Evolutionary conservation across 2,888 invertebrate species (phyloP), one percentile per base, ranked within the genome.

Genomic region (Oegoconia quadripuncta): DNA sequence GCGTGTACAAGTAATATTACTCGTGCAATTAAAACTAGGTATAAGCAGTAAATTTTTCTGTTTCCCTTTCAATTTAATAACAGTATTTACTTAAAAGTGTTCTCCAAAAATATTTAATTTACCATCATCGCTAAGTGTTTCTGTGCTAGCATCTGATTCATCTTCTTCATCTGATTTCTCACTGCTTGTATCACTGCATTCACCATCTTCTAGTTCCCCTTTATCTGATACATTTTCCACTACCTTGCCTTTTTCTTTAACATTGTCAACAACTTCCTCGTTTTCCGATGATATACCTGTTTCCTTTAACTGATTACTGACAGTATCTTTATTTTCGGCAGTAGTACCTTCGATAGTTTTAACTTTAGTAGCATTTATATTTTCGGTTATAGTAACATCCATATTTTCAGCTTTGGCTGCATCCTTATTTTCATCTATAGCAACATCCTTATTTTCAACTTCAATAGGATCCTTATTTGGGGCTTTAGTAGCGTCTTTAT

Each of bases 131-230:
- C 69, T 77, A 48, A 69, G 75, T 42, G 88, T 84, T 29, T 83
- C 75, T 41, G 80, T 80, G 50, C 81, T 84, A 50, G 55, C 64
- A 48, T 57, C 59, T 8, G 76, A 68, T 35, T 69, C 70, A 41
- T 75, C 80, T 54, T 59, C 64, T 44, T 44, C 59, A 17, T 53
- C 59, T 16, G 61, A 58, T 7, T 49, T 51, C 49, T 75, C 80
- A 52, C 59, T 59, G 1, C 48, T 61, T 11, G 88, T 89, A 29
- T 89, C 89, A 50, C 91, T 90, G 71, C 91, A 92, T 82, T 92
- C 92, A 9, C 92, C 92, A 68, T 92, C 92, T 80, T 92, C 92
- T 33, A 89, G 62, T 50, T 75, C 78, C 44, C 59, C 59, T 29
- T 50, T 12, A 28, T 37, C 31, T 15, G 20, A 18, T 34, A 7